Conservation (phyloP, 2,797 vertebrate species). For the Pangasius larnaudii region DNA sequence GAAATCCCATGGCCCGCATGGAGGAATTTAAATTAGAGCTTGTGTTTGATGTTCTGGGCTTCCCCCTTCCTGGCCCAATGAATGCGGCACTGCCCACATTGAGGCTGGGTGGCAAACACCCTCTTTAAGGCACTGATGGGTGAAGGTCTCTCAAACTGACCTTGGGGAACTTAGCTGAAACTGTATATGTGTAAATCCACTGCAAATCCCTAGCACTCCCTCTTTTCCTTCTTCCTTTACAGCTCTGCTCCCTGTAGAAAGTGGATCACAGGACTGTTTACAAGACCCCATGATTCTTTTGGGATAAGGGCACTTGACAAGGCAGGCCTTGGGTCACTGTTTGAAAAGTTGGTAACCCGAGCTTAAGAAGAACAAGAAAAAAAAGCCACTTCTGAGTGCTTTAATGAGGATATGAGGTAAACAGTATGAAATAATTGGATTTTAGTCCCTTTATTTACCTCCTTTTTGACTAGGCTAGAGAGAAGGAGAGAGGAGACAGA, state of each 20-base stretch:
- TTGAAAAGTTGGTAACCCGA: conserved; percentile 82
- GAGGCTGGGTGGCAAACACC: conserved; percentile 77
- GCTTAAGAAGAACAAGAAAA: conserved; percentile 58
- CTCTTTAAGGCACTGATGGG: conserved; percentile 75
- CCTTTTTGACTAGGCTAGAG: conserved; percentile 26
- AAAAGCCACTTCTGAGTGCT: conserved; percentile 73
- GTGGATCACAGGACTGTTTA: conserved; percentile 91
- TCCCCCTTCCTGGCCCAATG: conserved; percentile 52
- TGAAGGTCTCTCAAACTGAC: conserved; percentile 80
- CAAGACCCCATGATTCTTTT: conserved; percentile 84
- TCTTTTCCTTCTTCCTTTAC: conserved; percentile 60
- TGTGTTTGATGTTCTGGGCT: conserved; percentile 69
- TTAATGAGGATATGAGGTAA: conserved; percentile 79
- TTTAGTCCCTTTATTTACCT: conserved; percentile 69
- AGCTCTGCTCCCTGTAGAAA: conserved; percentile 84
- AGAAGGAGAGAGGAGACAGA: background rate
- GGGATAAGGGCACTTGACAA: conserved; percentile 87
- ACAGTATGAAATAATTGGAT: conserved; percentile 75
- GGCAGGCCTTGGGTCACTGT: conserved; percentile 68
- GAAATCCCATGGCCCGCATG: conserved; percentile 70
- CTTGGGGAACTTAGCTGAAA: conserved; percentile 90
- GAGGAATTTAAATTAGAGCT: conserved; percentile 79
- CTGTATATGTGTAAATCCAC: conserved; percentile 96
- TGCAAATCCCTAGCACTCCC: conserved; percentile 78
- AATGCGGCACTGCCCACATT: conserved; percentile 42